Conservation (phyloP, 2,888 invertebrate genomes). For the Dioctria rufipes region DNA sequence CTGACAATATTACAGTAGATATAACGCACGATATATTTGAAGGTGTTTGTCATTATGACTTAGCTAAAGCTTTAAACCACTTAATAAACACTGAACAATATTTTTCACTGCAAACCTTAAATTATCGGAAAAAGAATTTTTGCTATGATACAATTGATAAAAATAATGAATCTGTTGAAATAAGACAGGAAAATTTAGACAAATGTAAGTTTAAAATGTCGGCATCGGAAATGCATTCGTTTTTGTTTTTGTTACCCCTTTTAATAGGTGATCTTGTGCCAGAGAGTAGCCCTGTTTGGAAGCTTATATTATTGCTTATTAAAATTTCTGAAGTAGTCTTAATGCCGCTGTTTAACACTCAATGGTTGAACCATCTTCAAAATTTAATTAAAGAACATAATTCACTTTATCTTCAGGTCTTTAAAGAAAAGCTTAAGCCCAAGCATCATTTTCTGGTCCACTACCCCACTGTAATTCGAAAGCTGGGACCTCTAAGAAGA, state of each 20-base stretch:
- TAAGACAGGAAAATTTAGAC: constrained; percentile 44
- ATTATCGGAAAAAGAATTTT: constrained; percentile 9
- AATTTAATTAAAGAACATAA: constrained; percentile 51
- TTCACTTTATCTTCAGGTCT: constrained; percentile 51
- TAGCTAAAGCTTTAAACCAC: constrained; percentile 51
- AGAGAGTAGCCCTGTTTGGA: constrained; percentile 53
- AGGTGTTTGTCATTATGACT: constrained; percentile 55
- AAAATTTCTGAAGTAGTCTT: constrained; percentile 48
- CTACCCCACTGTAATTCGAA: constrained; percentile 55
- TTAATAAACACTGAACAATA: constrained; percentile 55
- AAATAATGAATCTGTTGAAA: constrained; percentile 15
- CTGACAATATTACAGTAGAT: constrained; percentile 55
- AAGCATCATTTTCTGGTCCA: constrained; percentile 58
- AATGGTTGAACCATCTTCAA: constrained; percentile 41
- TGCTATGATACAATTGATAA: constrained; percentile 24
- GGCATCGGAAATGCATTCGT: too few relatives aligned
- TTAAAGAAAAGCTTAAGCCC: constrained; percentile 48
- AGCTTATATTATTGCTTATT: constrained; percentile 36
- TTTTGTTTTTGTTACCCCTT: too few relatives aligned
- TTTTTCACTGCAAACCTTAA: constrained; percentile 34
- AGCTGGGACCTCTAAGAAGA: constrained; percentile 55
- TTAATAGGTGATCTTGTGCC: too few relatives aligned
- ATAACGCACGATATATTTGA: constrained; percentile 59
- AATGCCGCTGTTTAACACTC: constrained; percentile 46
- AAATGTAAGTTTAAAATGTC: background rate